Evolutionary conservation across 2,888 invertebrate genomes (phyloP).

Genomic region (Aleiodes leptofemur): DNA sequence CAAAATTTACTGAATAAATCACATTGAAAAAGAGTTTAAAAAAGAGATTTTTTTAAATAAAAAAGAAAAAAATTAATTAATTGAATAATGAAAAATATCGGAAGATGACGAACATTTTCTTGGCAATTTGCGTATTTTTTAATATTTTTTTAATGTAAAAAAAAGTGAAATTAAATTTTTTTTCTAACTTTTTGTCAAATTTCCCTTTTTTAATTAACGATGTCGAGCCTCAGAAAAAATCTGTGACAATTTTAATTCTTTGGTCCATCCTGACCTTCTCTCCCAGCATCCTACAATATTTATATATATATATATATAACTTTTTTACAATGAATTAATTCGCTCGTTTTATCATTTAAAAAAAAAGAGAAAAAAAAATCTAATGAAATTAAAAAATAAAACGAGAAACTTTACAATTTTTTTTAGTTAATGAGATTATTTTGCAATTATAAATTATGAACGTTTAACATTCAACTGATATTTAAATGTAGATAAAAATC

Average conservation of each 20-base stretch:
- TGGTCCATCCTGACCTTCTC: conserved; percentile 66
- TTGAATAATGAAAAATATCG: too few relatives aligned
- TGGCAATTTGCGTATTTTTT: too few relatives aligned
- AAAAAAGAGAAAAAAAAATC: too few relatives aligned
- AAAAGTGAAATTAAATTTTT: too few relatives aligned
- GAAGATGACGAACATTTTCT: too few relatives aligned
- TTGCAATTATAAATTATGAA: conserved; percentile 18
- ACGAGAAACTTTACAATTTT: conserved; percentile 8
- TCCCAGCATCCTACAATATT: conserved; percentile 39
- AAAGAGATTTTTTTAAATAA: too few relatives aligned
- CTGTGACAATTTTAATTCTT: conserved; percentile 58
- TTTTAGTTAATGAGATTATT: conserved; percentile 6
- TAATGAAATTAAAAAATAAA: neutral
- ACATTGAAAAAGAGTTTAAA: too few relatives aligned
- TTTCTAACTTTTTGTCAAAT: too few relatives aligned
- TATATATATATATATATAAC: neutral
- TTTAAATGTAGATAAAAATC: conserved; percentile 45
- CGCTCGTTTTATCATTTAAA: neutral
- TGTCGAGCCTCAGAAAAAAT: conserved; percentile 50
- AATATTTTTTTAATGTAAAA: too few relatives aligned
- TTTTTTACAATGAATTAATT: conserved; percentile 24
- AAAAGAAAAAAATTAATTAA: too few relatives aligned
- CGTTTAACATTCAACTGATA: conserved; percentile 30
- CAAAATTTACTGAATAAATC: too few relatives aligned
- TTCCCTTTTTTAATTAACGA: too few relatives aligned